phyloP scores from a whole-genome alignment of 2,113 vertebrate species.

The Odocoileus hemionus region DNA sequence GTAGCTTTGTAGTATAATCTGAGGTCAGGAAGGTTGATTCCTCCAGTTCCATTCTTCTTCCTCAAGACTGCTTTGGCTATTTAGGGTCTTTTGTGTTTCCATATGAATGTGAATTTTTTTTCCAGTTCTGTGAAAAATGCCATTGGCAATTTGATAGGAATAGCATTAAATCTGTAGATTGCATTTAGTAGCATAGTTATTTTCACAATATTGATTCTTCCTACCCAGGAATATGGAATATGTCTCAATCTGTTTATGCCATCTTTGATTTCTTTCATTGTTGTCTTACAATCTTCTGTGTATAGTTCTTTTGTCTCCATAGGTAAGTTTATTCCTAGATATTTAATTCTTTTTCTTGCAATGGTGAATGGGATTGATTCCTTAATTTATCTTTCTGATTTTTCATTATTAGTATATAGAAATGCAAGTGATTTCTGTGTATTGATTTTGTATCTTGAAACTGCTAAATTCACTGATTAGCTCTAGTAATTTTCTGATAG shows the following conservation, averaged over 20 bases:
- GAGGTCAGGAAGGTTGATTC: neutral
- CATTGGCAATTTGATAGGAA: neutral
- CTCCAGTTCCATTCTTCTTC: neutral
- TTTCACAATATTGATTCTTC: neutral
- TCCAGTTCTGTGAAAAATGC: neutral
- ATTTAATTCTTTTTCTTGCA: neutral
- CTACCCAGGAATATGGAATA: neutral
- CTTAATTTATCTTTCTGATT: neutral
- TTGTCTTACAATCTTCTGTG: neutral
- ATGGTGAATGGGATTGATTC: neutral
- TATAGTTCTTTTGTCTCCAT: neutral
- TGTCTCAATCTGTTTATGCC: neutral
- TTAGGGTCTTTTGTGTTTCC: neutral
- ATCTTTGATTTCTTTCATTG: neutral
- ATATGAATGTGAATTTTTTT: neutral
- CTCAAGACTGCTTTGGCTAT: neutral
- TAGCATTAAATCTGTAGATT: neutral
- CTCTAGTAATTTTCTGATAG: neutral
- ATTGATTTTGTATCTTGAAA: neutral
- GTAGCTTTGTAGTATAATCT: neutral
- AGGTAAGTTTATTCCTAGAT: neutral
- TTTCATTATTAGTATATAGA: neutral
- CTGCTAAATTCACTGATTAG: neutral
- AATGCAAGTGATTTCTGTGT: neutral
- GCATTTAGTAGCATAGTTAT: neutral